Conservation (phyloP, 2,888 invertebrate genomes). For the Oscheius onirici region DNA sequence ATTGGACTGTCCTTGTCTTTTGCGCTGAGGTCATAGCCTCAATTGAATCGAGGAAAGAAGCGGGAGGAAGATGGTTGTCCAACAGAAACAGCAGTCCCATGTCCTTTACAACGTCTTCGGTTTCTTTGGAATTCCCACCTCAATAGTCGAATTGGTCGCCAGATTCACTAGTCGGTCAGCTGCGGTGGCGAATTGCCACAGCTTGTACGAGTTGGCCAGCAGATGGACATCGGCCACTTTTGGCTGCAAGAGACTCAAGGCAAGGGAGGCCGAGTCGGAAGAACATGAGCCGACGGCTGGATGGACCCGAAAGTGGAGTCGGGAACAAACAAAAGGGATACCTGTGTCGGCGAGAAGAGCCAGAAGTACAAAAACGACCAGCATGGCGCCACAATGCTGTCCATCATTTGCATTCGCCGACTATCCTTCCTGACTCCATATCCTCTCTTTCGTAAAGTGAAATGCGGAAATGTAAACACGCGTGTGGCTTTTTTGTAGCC, state of each 20-base stretch:
- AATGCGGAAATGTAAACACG: neutral
- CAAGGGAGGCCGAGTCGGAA: conserved; percentile 1
- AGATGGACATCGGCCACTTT: conserved; percentile 11
- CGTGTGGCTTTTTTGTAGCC: neutral
- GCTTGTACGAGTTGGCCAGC: neutral
- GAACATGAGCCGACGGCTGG: neutral
- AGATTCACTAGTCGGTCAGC: conserved; percentile 6
- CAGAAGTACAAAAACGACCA: conserved; percentile 6
- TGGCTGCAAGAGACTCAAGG: conserved; percentile 6
- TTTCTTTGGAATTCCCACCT: neutral
- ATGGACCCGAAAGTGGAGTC: neutral
- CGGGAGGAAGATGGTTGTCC: conserved; percentile 20
- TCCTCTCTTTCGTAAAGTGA: neutral
- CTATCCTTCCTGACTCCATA: neutral
- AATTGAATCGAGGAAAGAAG: conserved; percentile 2
- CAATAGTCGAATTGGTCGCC: neutral
- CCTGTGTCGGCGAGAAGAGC: conserved; percentile 6
- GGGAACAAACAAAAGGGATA: conserved; percentile 22
- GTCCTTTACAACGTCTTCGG: conserved; percentile 11
- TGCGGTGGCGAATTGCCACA: conserved; percentile 17
- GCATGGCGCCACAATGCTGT: neutral
- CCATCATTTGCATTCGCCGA: conserved; percentile 6
- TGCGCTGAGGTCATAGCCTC: conserved; percentile 13
- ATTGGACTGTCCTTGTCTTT: conserved; percentile 1
- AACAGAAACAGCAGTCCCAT: conserved; percentile 5